phyloP scores from a whole-genome alignment of 1,140 invertebrate species.

The Triops cancriformis region DNA sequence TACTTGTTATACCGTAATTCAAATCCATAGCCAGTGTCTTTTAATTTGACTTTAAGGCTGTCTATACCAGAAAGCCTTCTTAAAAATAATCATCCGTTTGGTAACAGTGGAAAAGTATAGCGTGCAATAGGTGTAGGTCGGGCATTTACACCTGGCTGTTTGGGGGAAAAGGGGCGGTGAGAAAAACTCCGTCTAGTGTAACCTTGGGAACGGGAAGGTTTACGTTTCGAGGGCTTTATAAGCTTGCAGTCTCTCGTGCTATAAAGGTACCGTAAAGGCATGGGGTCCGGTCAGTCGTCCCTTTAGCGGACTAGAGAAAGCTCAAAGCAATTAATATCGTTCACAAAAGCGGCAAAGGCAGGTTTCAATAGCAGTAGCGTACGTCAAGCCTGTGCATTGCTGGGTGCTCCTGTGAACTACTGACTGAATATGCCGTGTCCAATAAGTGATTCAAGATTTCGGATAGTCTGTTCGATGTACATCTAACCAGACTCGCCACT shows the following conservation, averaged over 20 bases:
- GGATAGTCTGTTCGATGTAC: not conserved
- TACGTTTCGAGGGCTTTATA: not conserved
- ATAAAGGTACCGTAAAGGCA: constrained; percentile 13
- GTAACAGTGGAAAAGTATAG: not conserved
- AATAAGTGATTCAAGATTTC: not conserved
- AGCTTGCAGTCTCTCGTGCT: not conserved
- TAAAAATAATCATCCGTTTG: not conserved
- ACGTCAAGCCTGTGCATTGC: no score
- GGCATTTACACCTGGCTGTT: constrained; percentile 8
- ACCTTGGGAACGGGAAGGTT: not conserved
- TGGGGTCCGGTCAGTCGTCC: constrained; percentile 8
- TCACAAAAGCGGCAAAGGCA: no score
- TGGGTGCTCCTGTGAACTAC: not conserved
- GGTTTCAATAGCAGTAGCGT: no score
- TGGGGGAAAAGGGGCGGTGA: not conserved
- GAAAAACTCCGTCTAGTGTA: not conserved
- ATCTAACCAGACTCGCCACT: not conserved
- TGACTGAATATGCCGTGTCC: not conserved
- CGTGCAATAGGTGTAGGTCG: not conserved
- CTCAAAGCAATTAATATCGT: not conserved
- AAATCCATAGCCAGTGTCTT: no score
- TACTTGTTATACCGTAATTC: no score
- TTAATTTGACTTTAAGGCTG: not conserved
- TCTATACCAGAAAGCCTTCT: not conserved
- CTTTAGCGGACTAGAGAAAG: constrained; percentile 1